These are phyloP conservation scores for Mamestra configurata DNA, from an alignment of 1,140 invertebrate genomes.

Conservation along the genomic window DNA sequence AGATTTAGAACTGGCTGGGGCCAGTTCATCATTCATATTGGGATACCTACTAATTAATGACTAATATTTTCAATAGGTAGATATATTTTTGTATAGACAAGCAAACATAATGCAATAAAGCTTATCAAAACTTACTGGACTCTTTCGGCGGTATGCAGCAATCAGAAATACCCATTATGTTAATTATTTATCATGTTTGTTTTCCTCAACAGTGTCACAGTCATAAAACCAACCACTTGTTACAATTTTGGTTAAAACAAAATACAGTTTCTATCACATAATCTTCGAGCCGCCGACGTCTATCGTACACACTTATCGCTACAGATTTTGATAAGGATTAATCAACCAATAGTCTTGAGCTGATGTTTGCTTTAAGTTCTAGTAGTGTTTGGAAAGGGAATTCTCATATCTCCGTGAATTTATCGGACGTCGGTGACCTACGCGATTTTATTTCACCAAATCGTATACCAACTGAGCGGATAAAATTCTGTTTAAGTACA, in stretches of 20 bases:
- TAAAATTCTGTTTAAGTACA: constrained; percentile 3
- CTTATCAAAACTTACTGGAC: constrained; percentile 69
- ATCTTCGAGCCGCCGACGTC: neutral
- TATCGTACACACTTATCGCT: constrained; percentile 14
- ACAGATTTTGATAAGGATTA: constrained; percentile 18
- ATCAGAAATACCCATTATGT: constrained; percentile 72
- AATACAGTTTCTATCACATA: neutral
- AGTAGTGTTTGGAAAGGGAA: constrained; percentile 1
- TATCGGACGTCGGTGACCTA: neutral
- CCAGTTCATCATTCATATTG: too few species aligned
- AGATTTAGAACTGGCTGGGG: too few species aligned
- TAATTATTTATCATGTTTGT: constrained; percentile 7
- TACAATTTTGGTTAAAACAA: constrained; percentile 1
- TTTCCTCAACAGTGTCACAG: neutral
- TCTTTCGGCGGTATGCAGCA: constrained; percentile 74
- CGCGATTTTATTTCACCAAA: constrained; percentile 7
- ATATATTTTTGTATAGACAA: too few species aligned
- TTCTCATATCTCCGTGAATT: neutral
- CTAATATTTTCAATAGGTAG: too few species aligned
- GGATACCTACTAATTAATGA: too few species aligned
- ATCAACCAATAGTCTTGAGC: constrained; percentile 19
- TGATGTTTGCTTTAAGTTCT: neutral
- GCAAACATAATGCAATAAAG: too few species aligned
- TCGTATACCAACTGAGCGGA: neutral
- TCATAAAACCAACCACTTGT: neutral